phyloP scores from a whole-genome alignment of 2,888 invertebrate species.

The Leptinotarsa peninsularis region DNA sequence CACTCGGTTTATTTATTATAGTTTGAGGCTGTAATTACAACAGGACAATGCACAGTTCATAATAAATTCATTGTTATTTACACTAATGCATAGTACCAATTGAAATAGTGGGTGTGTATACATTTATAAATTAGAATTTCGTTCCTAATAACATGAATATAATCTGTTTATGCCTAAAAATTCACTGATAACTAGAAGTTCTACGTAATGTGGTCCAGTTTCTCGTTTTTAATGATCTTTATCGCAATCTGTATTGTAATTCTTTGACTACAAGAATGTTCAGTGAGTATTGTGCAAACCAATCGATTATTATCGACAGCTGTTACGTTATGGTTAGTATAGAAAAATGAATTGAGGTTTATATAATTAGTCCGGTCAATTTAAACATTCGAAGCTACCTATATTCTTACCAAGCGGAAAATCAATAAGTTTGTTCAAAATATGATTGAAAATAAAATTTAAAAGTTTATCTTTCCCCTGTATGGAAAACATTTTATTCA shows the following conservation, averaged over 20 bases:
- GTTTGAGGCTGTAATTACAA: constrained; percentile 51
- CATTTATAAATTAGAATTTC: constrained; percentile 46
- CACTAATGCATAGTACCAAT: constrained; percentile 46
- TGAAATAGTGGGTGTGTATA: constrained; percentile 48
- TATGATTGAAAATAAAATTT: too few relatives aligned
- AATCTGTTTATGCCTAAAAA: constrained; percentile 38
- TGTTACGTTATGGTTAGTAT: not conserved
- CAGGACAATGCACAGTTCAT: constrained; percentile 45
- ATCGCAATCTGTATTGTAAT: constrained; percentile 44
- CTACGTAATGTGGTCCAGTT: constrained; percentile 24
- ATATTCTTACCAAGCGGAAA: too few relatives aligned
- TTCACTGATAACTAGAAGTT: constrained; percentile 22
- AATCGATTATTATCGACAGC: not conserved
- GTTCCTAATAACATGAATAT: constrained; percentile 40
- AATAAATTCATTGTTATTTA: constrained; percentile 50
- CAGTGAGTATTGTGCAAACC: constrained; percentile 30
- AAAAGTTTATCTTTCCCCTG: too few relatives aligned
- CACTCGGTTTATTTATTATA: constrained; percentile 52
- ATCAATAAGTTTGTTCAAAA: too few relatives aligned
- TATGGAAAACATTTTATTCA: too few relatives aligned
- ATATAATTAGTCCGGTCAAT: too few relatives aligned
- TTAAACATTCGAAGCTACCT: too few relatives aligned
- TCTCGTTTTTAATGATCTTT: constrained; percentile 34
- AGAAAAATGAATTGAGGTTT: too few relatives aligned
- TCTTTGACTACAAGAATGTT: constrained; percentile 26